phyloP scores from a whole-genome alignment of 2,797 vertebrate species.

The Xenops minutus region DNA sequence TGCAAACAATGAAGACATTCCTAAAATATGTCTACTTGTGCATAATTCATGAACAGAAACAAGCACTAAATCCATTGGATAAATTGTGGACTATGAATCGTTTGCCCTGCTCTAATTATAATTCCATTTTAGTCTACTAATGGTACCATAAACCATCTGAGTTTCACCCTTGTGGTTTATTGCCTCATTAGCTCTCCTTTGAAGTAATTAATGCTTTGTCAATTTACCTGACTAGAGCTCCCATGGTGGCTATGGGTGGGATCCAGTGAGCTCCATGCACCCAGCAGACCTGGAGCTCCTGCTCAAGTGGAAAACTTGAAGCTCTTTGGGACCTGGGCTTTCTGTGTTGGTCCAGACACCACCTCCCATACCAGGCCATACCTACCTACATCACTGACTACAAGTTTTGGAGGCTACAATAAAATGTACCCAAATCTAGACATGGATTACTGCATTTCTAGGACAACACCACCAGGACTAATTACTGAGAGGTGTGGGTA shows the following conservation, averaged over 20 bases:
- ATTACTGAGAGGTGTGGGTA: background rate
- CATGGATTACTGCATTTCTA: background rate
- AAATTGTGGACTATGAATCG: constrained; percentile 61
- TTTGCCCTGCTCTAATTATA: constrained; percentile 59
- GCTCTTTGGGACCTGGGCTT: background rate
- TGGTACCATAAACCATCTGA: constrained; percentile 38
- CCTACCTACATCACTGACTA: background rate
- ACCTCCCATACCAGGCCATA: background rate
- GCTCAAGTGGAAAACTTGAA: background rate
- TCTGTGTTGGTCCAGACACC: background rate
- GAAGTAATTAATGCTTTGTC: constrained; percentile 63
- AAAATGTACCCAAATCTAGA: background rate
- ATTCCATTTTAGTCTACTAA: constrained; percentile 65
- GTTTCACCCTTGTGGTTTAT: constrained; percentile 42
- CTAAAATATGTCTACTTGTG: constrained; percentile 57
- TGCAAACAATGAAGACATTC: constrained; percentile 53
- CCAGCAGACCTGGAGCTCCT: background rate
- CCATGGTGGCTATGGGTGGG: constrained; percentile 33
- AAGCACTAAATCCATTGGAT: constrained; percentile 65
- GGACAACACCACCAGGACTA: background rate
- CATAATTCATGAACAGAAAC: constrained; percentile 67
- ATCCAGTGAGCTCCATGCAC: background rate
- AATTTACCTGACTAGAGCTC: constrained; percentile 33
- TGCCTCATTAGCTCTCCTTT: constrained; percentile 45
- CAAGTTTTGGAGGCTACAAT: background rate